Base-by-base conservation (phyloP, 1,140 invertebrate genomes). In the Apocrypta bakeri region DNA sequence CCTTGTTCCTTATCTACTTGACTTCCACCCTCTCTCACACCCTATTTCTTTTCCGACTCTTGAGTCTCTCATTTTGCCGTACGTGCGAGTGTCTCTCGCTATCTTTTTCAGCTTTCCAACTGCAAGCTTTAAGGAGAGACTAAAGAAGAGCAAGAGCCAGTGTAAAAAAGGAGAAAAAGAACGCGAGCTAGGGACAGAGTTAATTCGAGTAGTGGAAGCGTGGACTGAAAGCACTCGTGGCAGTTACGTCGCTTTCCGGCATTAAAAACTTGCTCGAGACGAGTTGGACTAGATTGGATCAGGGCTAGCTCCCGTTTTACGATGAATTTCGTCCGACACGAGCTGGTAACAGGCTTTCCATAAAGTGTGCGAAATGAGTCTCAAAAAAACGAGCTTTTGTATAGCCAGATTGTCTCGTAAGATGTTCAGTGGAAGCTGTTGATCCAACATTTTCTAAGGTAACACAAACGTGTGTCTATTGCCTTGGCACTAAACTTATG, bases 161-260 rank as follows among this genome's bases (percentile, higher is more conserved):
- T 11, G 37, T 42, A 37, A 48, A 48, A 27, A 40, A 48, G 14
- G 17, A 8, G 31, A 64, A 25, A 64, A 64, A 75, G 61, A 73
- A 27, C 29, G 42, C 37, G n/a, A 71, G 73, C 25, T 17, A 37
- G 63, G 8, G 40, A 42, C 25, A 42, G 78, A 79, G 83, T 77
- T 84, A 84, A 84, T 84, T 84, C 63, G 73, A 84, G 74, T 80
- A 71, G 61, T 76, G n/a, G 64, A 31, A 78, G 63, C 42, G 17
- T 14, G 27, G 37, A 31, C 27, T 63, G 48, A 72, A 56, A 78
- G 56, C 66, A 76, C 68, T 82, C 29, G 73, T n/a, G 72, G 56
- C 69, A 75, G 79, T 75, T 75, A 61, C 73, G 29, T 61, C 73
- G 27, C 73, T 75, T 56, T 17, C 25, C 3, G 25, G 21, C 29